Evolutionary conservation across 92 coral and sea anemone genomes (phyloP).

Genomic region (Zoanthus sansibaricus): DNA sequence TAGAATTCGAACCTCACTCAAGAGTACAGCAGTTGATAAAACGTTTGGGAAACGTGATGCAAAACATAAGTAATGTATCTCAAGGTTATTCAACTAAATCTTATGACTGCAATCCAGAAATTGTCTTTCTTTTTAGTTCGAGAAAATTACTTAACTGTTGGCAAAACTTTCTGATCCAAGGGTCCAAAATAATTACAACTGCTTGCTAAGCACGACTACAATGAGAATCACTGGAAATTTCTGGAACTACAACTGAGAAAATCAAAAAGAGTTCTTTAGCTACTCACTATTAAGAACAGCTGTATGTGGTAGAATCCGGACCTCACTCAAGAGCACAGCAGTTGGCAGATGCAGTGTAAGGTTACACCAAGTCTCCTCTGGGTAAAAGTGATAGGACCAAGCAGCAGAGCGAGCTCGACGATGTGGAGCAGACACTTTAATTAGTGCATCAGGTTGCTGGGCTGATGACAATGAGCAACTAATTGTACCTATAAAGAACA

Average conservation of each 20-base stretch:
- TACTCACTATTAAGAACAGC: constrained; percentile 88
- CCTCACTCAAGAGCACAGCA: constrained; percentile 84
- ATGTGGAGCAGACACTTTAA: constrained; percentile 85
- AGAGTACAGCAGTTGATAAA: constrained; percentile 75
- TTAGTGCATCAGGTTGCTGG: constrained; percentile 86
- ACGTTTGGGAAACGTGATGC: too few relatives aligned
- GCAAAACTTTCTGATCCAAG: too few relatives aligned
- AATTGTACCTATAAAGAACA: constrained; percentile 53
- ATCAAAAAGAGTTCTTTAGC: too few relatives aligned
- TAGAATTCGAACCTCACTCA: constrained; percentile 85
- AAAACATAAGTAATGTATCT: too few relatives aligned
- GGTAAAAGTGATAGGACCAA: constrained; percentile 90
- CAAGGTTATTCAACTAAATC: too few relatives aligned
- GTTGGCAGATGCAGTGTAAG: constrained; percentile 80
- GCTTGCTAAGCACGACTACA: too few relatives aligned
- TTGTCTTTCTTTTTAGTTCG: too few relatives aligned
- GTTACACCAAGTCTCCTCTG: constrained; percentile 94
- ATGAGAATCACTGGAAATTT: too few relatives aligned
- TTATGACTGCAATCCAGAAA: too few relatives aligned
- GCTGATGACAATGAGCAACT: constrained; percentile 75
- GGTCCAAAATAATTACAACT: too few relatives aligned
- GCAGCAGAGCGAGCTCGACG: constrained; percentile 97
- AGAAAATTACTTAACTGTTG: too few relatives aligned
- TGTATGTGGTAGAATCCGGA: constrained; percentile 89
- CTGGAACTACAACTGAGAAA: too few relatives aligned